Conservation (phyloP, 2,113 vertebrate genomes). For the Lagopus leucura region DNA sequence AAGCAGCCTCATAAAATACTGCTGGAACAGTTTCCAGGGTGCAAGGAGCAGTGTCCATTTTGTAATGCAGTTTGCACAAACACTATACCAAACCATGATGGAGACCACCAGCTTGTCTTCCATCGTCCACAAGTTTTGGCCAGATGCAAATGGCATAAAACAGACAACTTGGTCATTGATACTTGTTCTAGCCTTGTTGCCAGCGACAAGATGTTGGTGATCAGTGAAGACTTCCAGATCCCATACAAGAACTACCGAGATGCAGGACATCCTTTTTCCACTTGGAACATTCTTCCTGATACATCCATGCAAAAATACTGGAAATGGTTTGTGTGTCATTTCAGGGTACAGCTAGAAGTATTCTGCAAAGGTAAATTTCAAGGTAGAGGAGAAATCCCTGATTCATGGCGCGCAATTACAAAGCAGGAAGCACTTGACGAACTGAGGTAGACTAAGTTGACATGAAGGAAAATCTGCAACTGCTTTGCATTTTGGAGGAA, state of each 20-base stretch:
- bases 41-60: constrained; percentile 71
- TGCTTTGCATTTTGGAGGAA: not conserved
- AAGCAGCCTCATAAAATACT: constrained; percentile 42
- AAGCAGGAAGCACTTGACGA: constrained; percentile 30
- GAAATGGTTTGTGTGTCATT: constrained; percentile 82
- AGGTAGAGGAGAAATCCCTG: constrained; percentile 56
- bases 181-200: constrained; percentile 52
- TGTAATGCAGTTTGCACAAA: constrained; percentile 75
- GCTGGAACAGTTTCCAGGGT: constrained; percentile 64
- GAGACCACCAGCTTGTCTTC: constrained; percentile 58
- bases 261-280: constrained; percentile 43
- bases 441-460: not conserved
- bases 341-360: constrained; percentile 69
- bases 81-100: constrained; percentile 40
- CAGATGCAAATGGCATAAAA: fast-evolving
- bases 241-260: constrained; percentile 51
- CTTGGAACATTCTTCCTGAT: constrained; percentile 75
- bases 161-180: not conserved
- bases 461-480: not conserved
- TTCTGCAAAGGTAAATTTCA: not conserved
- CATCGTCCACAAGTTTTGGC: not conserved
- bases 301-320: constrained; percentile 70
- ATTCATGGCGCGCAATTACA: not conserved
- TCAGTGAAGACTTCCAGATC: too few species aligned
- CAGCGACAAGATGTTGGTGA: too few species aligned